phyloP scores from a whole-genome alignment of 2,888 invertebrate genomes.

The Ochlodes sylvanus region DNA sequence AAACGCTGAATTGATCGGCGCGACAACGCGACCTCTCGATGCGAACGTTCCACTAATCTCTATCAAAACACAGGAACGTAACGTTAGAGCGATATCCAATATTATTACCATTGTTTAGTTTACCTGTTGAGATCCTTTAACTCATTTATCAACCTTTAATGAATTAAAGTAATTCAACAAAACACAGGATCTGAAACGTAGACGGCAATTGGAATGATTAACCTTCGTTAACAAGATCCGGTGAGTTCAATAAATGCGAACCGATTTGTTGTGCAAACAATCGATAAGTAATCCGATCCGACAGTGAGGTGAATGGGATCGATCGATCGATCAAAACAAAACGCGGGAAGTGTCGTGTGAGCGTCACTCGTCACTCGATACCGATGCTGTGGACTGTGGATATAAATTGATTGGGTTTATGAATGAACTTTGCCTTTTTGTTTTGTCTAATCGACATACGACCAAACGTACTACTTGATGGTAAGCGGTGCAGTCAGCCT shows the following conservation, averaged over 20 bases:
- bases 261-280: constrained; percentile 4
- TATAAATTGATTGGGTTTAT: not conserved
- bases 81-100: not conserved
- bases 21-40: too few species aligned
- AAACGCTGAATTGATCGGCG: too few species aligned
- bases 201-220: not conserved
- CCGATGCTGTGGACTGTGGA: not conserved
- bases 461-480: too few species aligned
- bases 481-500: too few species aligned
- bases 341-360: constrained; percentile 53
- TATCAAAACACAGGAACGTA: not conserved
- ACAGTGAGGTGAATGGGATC: constrained; percentile 37
- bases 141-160: not conserved
- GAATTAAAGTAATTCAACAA: constrained; percentile 7
- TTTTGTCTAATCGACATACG: too few species aligned
- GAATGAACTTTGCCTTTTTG: too few species aligned
- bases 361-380: constrained; percentile 13
- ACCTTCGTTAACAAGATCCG: constrained; percentile 25
- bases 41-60: too few species aligned
- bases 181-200: constrained; percentile 20
- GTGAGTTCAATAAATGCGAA: constrained; percentile 1
- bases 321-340: constrained; percentile 58
- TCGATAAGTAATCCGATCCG: constrained; percentile 16
- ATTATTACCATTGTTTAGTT: not conserved
- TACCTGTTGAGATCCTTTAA: not conserved